Evolutionary conservation across 1,140 invertebrate species (phyloP).

Genomic region (Chrysomallon squamiferum): DNA sequence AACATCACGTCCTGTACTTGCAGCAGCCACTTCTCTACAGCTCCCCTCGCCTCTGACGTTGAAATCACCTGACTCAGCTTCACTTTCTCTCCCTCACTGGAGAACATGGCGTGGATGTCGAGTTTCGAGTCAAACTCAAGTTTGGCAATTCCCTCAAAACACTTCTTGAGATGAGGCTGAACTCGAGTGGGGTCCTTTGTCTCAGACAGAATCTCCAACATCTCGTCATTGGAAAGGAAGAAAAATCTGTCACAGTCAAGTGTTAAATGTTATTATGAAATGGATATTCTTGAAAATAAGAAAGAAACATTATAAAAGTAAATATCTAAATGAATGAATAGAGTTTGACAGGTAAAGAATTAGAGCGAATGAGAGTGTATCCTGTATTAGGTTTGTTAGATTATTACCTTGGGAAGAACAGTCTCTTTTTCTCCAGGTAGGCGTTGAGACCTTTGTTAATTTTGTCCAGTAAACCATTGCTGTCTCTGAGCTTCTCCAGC

Average conservation of each 20-base stretch:
- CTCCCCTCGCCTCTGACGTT: constrained; percentile 61
- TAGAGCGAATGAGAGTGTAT: no score
- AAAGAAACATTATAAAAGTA: no score
- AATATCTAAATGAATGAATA: no score
- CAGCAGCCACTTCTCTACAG: constrained; percentile 65
- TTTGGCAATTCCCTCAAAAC: constrained; percentile 65
- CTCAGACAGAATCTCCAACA: constrained; percentile 65
- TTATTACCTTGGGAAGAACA: constrained; percentile 65
- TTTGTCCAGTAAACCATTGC: constrained; percentile 61
- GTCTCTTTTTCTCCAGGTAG: constrained; percentile 65
- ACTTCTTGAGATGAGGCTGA: constrained; percentile 65
- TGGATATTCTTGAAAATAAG: no score
- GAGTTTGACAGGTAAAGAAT: no score
- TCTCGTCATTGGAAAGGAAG: constrained; percentile 66
- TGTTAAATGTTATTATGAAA: no score
- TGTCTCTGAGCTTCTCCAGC: constrained; percentile 61
- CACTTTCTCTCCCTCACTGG: constrained; percentile 63
- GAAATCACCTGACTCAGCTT: constrained; percentile 51
- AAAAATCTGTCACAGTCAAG: constrained; percentile 59
- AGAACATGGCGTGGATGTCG: constrained; percentile 63
- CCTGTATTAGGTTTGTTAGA: no score
- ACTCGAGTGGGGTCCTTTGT: constrained; percentile 64
- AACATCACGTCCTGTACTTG: constrained; percentile 64
- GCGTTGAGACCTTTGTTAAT: constrained; percentile 65
- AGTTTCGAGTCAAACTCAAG: constrained; percentile 62